Evolutionary conservation across 1,140 invertebrate genomes (phyloP).

Genomic region (Atta texana): DNA sequence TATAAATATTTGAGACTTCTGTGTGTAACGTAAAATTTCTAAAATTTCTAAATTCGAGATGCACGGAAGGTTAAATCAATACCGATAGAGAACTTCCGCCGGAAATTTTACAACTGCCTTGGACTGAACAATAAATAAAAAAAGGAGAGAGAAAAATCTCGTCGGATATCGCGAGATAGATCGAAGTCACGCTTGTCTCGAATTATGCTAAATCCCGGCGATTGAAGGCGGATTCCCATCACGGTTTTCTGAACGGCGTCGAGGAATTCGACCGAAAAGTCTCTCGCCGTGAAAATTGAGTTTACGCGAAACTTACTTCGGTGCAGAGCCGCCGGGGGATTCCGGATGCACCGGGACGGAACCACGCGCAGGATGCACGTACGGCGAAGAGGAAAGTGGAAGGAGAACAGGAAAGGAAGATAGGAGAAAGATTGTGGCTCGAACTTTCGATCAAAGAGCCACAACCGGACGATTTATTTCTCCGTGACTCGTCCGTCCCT

Average conservation of each 20-base stretch:
- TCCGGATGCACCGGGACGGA: conserved; percentile 15
- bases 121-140: not conserved
- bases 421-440: conserved; percentile 13
- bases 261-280: conserved; percentile 48
- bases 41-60: conserved; percentile 19
- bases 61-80: conserved; percentile 23
- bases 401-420: not conserved
- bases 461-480: conserved; percentile 55
- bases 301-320: conserved; percentile 70
- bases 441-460: conserved; percentile 56
- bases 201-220: conserved; percentile 71
- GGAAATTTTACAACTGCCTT: conserved; percentile 43
- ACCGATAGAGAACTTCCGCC: conserved; percentile 4
- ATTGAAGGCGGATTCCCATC: conserved; percentile 66
- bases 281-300: conserved; percentile 69
- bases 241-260: conserved; percentile 54
- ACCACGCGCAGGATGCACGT: conserved; percentile 23
- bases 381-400: not conserved
- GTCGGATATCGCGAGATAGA: conserved; percentile 12
- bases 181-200: conserved; percentile 53
- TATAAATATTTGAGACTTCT: conserved; percentile 16
- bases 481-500: conserved; percentile 1
- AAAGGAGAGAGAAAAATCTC: not conserved
- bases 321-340: conserved; percentile 61
- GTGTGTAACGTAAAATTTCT: conserved; percentile 1